Evolutionary conservation across 2,888 invertebrate species (phyloP).

Genomic region (Ennomos erosarius): DNA sequence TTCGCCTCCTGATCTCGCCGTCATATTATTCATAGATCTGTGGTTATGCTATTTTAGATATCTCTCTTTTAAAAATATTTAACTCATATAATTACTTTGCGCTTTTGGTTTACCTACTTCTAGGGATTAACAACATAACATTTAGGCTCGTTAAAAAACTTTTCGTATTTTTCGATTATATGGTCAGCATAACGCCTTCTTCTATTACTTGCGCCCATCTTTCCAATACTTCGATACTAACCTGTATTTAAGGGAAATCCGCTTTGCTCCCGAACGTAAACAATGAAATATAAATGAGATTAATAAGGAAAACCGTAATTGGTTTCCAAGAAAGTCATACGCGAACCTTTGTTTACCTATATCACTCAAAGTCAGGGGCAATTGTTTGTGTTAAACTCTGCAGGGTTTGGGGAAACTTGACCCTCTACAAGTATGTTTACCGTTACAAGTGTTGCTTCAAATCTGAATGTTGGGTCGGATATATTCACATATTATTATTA

Average conservation of each 20-base stretch:
- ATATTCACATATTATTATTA: too few species aligned
- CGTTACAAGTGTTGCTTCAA: too few species aligned
- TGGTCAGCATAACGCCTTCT: neutral
- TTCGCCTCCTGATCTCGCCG: too few species aligned
- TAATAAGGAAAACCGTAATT: constrained; percentile 51
- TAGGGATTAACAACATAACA: too few species aligned
- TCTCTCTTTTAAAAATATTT: too few species aligned
- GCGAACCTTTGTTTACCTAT: constrained; percentile 20
- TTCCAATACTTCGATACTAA: constrained; percentile 59
- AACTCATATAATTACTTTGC: too few species aligned
- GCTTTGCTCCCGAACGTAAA: constrained; percentile 63
- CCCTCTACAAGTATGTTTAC: neutral
- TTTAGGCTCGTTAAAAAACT: too few species aligned
- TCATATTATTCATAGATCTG: too few species aligned
- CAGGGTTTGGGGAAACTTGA: constrained; percentile 4
- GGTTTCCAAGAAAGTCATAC: constrained; percentile 26
- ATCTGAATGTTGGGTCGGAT: too few species aligned
- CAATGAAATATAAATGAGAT: constrained; percentile 68
- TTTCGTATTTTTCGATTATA: too few species aligned
- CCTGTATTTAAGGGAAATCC: constrained; percentile 68
- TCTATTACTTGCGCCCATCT: neutral
- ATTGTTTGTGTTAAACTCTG: constrained; percentile 9
- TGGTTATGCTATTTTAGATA: too few species aligned
- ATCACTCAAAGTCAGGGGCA: constrained; percentile 19
- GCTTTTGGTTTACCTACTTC: too few species aligned